Percentiles rank a stretch among this genome's conserved stretches.
Evolutionary conservation across 2,888 invertebrate genomes (phyloP).

Genomic region (Cataglyphis livida): DNA sequence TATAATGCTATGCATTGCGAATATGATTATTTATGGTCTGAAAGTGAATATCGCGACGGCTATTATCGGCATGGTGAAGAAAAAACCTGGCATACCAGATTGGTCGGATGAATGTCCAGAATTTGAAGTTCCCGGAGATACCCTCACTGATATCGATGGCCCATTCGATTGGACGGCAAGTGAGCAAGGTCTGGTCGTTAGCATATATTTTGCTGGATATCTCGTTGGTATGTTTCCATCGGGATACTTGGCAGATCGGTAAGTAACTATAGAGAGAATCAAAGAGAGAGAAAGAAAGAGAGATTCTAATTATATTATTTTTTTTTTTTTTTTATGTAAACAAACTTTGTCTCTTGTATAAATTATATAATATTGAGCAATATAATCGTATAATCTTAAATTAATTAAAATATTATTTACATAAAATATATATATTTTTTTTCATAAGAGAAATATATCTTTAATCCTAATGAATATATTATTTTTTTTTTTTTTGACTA

Average conservation of each 20-base stretch:
- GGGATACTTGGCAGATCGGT: conserved; percentile 84
- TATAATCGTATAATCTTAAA: too few relatives aligned
- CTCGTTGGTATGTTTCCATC: conserved; percentile 83
- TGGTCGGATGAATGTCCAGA: conserved; percentile 74
- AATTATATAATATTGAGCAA: not conserved
- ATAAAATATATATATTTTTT: not conserved
- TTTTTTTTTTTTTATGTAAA: not conserved
- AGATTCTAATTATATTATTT: not conserved
- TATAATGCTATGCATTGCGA: conserved; percentile 83
- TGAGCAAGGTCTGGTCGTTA: conserved; percentile 81
- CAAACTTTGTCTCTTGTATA: not conserved
- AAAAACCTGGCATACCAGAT: conserved; percentile 36
- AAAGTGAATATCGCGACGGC: conserved; percentile 82
- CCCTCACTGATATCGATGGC: conserved; percentile 75
- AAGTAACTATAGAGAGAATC: conserved; percentile 49
- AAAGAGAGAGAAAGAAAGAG: too few relatives aligned
- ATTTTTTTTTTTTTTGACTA: not conserved
- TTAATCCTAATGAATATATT: not conserved
- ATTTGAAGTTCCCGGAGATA: conserved; percentile 51
- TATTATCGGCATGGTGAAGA: conserved; percentile 83
- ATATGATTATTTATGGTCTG: conserved; percentile 83
- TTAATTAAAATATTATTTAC: not conserved
- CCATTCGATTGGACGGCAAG: conserved; percentile 81
- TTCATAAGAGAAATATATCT: not conserved
- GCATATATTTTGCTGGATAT: conserved; percentile 83